A percentile compares a stretch with the other conserved stretches of the same genome.
phyloP scores from a whole-genome alignment of 2,797 vertebrate species.

The Hypotaenidia philippensis region DNA sequence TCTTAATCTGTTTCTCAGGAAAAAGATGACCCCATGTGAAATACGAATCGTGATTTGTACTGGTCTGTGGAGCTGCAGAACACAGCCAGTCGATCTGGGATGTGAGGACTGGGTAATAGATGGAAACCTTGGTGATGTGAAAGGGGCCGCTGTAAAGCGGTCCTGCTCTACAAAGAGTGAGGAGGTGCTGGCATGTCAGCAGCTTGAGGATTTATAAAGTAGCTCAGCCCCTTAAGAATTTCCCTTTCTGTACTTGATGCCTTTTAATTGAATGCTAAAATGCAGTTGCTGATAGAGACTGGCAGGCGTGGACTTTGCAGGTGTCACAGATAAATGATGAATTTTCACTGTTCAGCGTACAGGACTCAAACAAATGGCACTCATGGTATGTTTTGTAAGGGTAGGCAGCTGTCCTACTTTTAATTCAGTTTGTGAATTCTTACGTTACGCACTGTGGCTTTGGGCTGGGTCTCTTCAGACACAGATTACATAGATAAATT shows the following conservation, averaged over 20 bases:
- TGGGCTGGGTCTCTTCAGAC: not conserved
- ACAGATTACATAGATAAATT: not conserved
- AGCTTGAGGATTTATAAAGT: not conserved
- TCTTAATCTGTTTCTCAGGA: not conserved
- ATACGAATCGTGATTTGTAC: rapidly evolving
- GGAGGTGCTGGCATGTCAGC: not conserved
- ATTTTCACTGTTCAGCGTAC: not conserved
- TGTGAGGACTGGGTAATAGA: not conserved
- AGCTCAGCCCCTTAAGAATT: not conserved
- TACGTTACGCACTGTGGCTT: not conserved
- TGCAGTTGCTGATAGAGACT: not conserved
- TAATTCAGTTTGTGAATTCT: not conserved
- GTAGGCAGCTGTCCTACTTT: not conserved
- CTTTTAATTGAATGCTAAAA: not conserved
- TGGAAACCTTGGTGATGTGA: not conserved
- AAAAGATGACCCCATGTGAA: not conserved
- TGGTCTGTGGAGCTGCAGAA: not conserved
- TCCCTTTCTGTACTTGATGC: not conserved
- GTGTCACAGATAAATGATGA: not conserved
- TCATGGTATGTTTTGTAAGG: rapidly evolving
- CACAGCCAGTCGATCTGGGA: rapidly evolving
- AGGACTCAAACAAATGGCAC: not conserved
- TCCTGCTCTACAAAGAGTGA: not conserved
- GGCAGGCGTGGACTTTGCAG: not conserved
- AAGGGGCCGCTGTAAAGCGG: not conserved